Base-by-base conservation (phyloP, 2,113 vertebrate genomes). In the Tricholaema leucomelas region DNA sequence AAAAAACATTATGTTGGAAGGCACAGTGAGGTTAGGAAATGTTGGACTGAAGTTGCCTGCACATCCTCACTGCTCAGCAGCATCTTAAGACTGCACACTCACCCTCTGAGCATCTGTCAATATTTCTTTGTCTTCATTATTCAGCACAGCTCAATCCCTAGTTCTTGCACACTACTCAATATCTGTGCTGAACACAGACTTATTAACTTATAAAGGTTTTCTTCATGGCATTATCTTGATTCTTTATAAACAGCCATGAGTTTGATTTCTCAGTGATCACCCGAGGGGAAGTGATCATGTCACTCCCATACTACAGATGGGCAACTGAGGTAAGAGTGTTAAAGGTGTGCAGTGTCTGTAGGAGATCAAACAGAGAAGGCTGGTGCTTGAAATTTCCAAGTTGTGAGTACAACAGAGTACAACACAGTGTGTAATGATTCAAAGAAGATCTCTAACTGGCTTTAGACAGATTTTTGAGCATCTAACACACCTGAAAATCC, bases 1-100 rank as follows among this genome's bases (percentile, higher is more conserved):
- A 59, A 81, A 89, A 35, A 17, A 56, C 42, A 67, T 93, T 70
- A 74, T 3, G 35, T 35, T 90, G 64, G 87, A 72, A 94, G 71
- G 74, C 74, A 78, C 18, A 2, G 89, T 5, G 44, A 81, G 70
- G 42, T 81, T 92, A 76, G 78, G 77, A 75, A 72, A 88, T 69
- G 87, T 33, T 90, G 81, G 66, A 93, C 9, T 52, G 79, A 64
- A 81, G 86, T 21, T 92, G 91, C 66, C 77, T 77, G 65, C 73
- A 72, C 60, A 27, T 48, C 91, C 81, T 88, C 88, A 31, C 73
- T 90, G 67, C 69, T 82, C 55, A 91, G n/a, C 66, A 81, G 85
- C 12, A 50, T 66, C 72, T 50, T 31, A 73, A 54, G 38, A 30
- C 30, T 58, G 72, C 66, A 72, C 44, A 12, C 24, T 81, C 0